Base-by-base conservation (phyloP, 2,113 vertebrate genomes). In the Varanus komodoensis region DNA sequence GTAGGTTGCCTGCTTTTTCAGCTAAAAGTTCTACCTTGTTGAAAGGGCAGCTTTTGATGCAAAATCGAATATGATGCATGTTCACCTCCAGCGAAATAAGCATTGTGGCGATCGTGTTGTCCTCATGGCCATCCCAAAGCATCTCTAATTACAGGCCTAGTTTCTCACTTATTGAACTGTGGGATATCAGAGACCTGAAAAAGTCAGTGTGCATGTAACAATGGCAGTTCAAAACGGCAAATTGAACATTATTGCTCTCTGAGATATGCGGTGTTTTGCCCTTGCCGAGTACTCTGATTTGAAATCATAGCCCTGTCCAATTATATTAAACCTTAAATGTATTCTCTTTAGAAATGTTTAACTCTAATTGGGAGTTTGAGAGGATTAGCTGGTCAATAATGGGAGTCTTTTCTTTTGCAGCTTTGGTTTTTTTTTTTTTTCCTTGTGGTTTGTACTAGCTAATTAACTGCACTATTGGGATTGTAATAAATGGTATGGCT, bases 291-390 rank as follows among this genome's bases (percentile, higher is more conserved):
- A 71, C 73, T 83, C 54, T 77, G 44, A 32, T 83, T 77, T 83
- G 44, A 87, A 82, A 77, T 9, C n/a, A 50, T 38, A 44, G 69
- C n/a, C 54, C 69, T 54, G 3, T 90, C 78, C 79, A 90, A 82
- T 87, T 87, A 77, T 17, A 29, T 92, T 92, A 92, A 89, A 67
- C 29, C 38, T 86, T 94, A 90, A 93, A 94, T 96, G 94, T 88
- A 92, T 67, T 86, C 71, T 87, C 81, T 86, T 82, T 86, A 77
- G n/a, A 94, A 17, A 1, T 91, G 82, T 82, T 87, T 77, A 93
- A 75, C 48, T 89, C 32, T 88, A 87, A 84, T 50, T 93, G 74
- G 67, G 88, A 85, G n/a, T 54, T 84, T 64, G 73, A 83, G 64
- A 25, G 7, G 64, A 83, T 87, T 87, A 77, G 17, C 32, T 87